phyloP scores from a whole-genome alignment of 2,888 invertebrate species.

The Yponomeuta plumbellus region DNA sequence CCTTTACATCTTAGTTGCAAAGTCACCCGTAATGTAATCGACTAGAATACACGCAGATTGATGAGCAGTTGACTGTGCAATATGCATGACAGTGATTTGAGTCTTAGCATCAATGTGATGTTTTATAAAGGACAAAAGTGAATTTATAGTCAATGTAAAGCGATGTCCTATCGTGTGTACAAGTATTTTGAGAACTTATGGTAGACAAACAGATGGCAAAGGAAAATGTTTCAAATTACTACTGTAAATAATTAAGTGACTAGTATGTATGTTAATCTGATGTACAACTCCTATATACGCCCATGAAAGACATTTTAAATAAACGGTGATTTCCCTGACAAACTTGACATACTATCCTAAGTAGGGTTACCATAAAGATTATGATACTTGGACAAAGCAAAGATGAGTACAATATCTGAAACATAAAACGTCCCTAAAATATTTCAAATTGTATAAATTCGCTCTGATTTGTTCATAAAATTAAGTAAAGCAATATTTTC shows the following conservation, averaged over 20 bases:
- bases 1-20: too few relatives aligned
- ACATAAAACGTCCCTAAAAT: background rate
- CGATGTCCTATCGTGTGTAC: too few relatives aligned
- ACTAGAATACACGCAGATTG: too few relatives aligned
- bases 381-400: constrained; percentile 7
- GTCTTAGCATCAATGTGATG: too few relatives aligned
- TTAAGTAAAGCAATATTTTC: background rate
- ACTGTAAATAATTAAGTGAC: constrained; percentile 50
- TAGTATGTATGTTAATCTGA: constrained; percentile 56
- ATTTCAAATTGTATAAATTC: background rate
- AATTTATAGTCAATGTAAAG: too few relatives aligned
- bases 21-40: too few relatives aligned
- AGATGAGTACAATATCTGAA: background rate
- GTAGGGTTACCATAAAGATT: constrained; percentile 17
- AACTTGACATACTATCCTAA: constrained; percentile 11
- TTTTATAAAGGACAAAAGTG: too few relatives aligned
- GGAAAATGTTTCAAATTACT: background rate
- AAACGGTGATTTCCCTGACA: constrained; percentile 15
- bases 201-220: background rate
- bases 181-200: too few relatives aligned
- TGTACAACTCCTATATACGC: constrained; percentile 76
- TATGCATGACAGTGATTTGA: too few relatives aligned
- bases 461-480: background rate
- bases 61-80: too few relatives aligned
- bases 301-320: constrained; percentile 46